A percentile compares a stretch with the other conserved stretches of the same genome.
These are phyloP conservation scores for Aphidoletes aphidimyza DNA, from an alignment of 2,888 invertebrate species.

Conservation along the genomic window DNA sequence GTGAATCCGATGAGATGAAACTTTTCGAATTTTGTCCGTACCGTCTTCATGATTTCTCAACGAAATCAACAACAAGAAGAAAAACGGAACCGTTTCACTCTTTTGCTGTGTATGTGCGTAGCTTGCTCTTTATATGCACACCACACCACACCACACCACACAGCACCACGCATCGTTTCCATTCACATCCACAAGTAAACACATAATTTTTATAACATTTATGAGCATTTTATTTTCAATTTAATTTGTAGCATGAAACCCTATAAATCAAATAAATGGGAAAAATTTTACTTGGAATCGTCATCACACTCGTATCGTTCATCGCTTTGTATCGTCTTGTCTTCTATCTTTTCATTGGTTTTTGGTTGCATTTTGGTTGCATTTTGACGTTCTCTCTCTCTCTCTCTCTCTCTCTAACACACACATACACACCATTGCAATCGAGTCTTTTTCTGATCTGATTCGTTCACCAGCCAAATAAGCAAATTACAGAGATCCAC, in stretches of 20 bases:
- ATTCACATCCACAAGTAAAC: background rate
- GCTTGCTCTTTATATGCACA: background rate
- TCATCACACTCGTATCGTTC: background rate
- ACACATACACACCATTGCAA: background rate
- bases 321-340: background rate
- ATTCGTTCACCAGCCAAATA: background rate
- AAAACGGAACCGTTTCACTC: too few species aligned
- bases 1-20: background rate
- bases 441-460: background rate
- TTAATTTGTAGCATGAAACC: constrained; percentile 52
- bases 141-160: background rate
- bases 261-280: constrained; percentile 54
- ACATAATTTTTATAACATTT: constrained; percentile 54
- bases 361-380: background rate
- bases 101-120: background rate
- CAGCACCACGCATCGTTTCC: background rate
- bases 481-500: constrained; percentile 12
- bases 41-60: too few species aligned
- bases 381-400: too few species aligned
- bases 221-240: constrained; percentile 54
- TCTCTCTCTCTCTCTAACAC: background rate
- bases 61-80: too few species aligned
- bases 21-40: background rate
- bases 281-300: constrained; percentile 37
- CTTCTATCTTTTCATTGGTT: background rate